Evolutionary conservation across 2,113 vertebrate species (phyloP).

Genomic region (Cygnus buccinator): DNA sequence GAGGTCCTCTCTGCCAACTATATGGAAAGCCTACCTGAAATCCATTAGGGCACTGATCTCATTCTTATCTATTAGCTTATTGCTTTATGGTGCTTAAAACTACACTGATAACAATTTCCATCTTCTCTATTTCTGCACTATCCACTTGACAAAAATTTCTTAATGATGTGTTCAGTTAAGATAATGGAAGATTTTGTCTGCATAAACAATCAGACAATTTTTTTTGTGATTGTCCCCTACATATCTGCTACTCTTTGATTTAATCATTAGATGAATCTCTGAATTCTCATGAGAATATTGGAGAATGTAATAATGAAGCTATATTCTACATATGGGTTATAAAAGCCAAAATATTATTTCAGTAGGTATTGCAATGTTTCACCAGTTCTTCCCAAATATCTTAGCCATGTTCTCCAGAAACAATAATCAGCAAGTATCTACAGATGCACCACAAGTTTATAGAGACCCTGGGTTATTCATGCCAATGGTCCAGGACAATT

Average conservation of each 20-base stretch:
- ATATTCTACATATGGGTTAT: not conserved
- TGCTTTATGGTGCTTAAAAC: not conserved
- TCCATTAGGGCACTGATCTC: not conserved
- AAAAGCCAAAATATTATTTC: not conserved
- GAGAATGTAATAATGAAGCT: not conserved
- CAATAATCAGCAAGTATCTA: not conserved
- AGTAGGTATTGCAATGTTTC: not conserved
- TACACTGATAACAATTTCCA: not conserved
- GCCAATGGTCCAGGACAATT: not conserved
- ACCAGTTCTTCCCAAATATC: not conserved
- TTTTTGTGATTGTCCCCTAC: not conserved
- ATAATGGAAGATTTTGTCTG: not conserved
- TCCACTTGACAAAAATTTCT: not conserved
- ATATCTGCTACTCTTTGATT: not conserved
- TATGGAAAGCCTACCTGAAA: not conserved
- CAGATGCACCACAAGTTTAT: not conserved
- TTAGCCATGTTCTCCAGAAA: not conserved
- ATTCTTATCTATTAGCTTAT: not conserved
- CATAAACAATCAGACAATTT: not conserved
- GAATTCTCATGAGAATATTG: not conserved
- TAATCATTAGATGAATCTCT: not conserved
- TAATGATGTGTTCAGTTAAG: not conserved
- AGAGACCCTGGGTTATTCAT: not conserved
- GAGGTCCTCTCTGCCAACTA: not conserved
- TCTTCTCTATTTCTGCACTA: not conserved